These are phyloP conservation scores for Drosophila tanythrix DNA, from an alignment of 2,888 invertebrate genomes.

Conservation along the genomic window DNA sequence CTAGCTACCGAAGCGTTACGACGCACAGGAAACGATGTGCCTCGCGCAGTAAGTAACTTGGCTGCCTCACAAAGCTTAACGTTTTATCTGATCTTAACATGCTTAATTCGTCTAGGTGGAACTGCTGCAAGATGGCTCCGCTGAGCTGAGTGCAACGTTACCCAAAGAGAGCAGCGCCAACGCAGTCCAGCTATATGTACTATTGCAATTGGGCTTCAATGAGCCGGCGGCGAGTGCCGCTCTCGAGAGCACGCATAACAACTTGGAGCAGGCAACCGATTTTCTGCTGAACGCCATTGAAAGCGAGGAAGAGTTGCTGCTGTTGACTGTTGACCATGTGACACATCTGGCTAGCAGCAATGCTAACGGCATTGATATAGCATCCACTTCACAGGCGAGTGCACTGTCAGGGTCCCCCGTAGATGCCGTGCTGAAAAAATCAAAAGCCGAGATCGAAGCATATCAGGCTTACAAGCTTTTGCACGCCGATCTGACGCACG, in stretches of 20 bases:
- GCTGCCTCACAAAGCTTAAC: constrained; percentile 41
- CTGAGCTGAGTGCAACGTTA: constrained; percentile 64
- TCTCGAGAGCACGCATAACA: constrained; percentile 86
- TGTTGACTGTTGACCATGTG: constrained; percentile 75
- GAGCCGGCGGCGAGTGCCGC: constrained; percentile 86
- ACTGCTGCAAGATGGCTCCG: constrained; percentile 75
- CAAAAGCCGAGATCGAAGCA: constrained; percentile 74
- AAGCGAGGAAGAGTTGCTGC: constrained; percentile 73
- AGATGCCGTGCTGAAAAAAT: constrained; percentile 65
- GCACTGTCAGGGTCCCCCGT: constrained; percentile 49
- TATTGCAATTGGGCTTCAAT: constrained; percentile 87
- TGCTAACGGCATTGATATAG: constrained; percentile 73
- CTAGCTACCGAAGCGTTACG: constrained; percentile 88
- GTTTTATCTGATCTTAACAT: background rate
- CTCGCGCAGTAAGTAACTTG: constrained; percentile 87
- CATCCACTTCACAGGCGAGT: constrained; percentile 54
- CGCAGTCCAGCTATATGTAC: constrained; percentile 59
- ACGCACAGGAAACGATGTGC: constrained; percentile 89
- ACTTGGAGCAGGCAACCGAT: constrained; percentile 87
- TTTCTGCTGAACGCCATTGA: constrained; percentile 85
- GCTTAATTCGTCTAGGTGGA: constrained; percentile 65
- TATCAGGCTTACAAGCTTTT: constrained; percentile 87
- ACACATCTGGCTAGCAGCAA: constrained; percentile 79
- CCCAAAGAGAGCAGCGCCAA: constrained; percentile 53
- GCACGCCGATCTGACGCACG: constrained; percentile 86